Percentiles rank a stretch among this genome's conserved stretches.
phyloP scores from a whole-genome alignment of 2,113 vertebrate genomes.

The Lichenostomus cassidix region DNA sequence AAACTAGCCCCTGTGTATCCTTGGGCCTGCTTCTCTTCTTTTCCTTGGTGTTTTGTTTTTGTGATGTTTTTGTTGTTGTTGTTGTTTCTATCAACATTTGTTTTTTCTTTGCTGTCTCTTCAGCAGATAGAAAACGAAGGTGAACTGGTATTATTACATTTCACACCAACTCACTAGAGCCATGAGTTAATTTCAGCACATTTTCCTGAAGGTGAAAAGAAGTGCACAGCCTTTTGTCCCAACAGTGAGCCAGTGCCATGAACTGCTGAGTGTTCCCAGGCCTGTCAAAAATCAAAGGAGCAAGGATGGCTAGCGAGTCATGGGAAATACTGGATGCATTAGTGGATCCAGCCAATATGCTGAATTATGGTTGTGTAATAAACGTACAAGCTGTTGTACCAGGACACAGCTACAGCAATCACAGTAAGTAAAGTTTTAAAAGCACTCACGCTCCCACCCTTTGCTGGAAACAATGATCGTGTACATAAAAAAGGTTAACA shows the following conservation, averaged over 20 bases:
- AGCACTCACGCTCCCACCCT: not conserved
- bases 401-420: not conserved
- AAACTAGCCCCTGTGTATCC: not conserved
- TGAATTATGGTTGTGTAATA: constrained; percentile 15
- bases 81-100: not conserved
- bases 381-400: constrained; percentile 1
- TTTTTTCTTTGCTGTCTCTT: not conserved
- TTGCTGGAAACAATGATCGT: not conserved
- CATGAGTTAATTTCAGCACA: constrained; percentile 36
- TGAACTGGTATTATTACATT: not conserved
- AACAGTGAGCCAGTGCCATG: not conserved
- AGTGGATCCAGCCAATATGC: not conserved
- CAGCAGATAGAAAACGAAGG: not conserved
- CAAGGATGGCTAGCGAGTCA: not conserved
- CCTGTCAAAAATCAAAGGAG: constrained; percentile 50
- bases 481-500: constrained; percentile 5
- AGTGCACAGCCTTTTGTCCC: constrained; percentile 38
- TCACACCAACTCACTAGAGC: constrained; percentile 46
- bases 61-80: not conserved
- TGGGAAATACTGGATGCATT: not conserved
- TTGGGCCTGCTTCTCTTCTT: not conserved
- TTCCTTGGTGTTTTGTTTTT: not conserved
- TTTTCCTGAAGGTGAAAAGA: constrained; percentile 46
- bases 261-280: constrained; percentile 26
- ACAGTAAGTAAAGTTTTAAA: constrained; percentile 32